A percentile compares a stretch with the other conserved stretches of the same genome.
Conservation (phyloP, 92 coral and sea anemone species). For the Porites divaricata region DNA sequence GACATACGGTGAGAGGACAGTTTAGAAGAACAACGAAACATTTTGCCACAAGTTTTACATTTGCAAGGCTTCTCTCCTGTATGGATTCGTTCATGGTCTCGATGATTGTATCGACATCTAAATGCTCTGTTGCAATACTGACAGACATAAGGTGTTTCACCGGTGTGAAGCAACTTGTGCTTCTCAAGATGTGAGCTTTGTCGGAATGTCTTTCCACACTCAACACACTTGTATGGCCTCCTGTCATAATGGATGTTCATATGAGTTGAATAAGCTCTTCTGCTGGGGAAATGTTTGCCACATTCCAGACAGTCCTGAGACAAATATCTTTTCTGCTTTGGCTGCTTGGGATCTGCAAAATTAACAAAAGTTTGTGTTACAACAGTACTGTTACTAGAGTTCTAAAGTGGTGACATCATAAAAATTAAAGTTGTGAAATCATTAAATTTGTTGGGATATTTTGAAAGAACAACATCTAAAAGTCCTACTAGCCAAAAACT, state of each 20-base stretch:
- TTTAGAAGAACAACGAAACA: not conserved
- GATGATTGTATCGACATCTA: constrained; percentile 1
- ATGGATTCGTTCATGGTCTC: constrained; percentile 42
- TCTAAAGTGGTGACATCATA: no score
- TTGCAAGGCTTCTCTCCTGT: constrained; percentile 43
- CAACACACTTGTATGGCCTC: constrained; percentile 56
- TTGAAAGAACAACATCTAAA: no score
- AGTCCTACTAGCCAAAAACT: no score
- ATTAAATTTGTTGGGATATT: no score
- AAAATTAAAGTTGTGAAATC: no score
- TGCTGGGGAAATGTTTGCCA: constrained; percentile 1
- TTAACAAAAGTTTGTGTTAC: not conserved
- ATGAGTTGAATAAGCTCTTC: constrained; percentile 3
- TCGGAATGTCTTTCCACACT: constrained; percentile 55
- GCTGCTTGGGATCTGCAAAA: constrained; percentile 16
- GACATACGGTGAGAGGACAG: not conserved
- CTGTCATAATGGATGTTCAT: constrained; percentile 63
- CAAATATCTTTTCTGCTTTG: not conserved
- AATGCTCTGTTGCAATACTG: constrained; percentile 47
- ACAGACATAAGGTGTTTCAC: constrained; percentile 62
- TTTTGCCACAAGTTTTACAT: constrained; percentile 16
- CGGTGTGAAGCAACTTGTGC: constrained; percentile 56
- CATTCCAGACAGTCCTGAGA: constrained; percentile 22
- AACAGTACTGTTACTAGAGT: no score
- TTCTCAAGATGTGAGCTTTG: constrained; percentile 47